Percentiles rank a stretch among this genome's conserved stretches.
phyloP scores from a whole-genome alignment of 1,140 invertebrate genomes.

The Drosophila nigrodunni region DNA sequence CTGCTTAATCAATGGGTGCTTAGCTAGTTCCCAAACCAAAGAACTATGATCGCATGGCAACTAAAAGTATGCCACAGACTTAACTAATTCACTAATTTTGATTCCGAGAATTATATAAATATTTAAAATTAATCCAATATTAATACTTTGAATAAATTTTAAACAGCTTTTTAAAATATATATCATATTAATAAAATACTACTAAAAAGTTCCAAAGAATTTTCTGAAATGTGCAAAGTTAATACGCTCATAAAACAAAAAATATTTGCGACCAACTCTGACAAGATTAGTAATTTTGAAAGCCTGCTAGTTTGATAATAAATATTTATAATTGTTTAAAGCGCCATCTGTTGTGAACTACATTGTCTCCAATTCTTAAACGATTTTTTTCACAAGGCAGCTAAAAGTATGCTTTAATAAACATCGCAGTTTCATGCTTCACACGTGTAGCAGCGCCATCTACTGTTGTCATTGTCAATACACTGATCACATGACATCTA shows the following conservation, averaged over 20 bases:
- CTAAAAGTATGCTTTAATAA: neutral
- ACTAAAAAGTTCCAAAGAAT: no score
- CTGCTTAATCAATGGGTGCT: no score
- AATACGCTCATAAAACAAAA: no score
- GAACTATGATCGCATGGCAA: neutral
- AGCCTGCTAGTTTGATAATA: no score
- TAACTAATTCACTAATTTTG: neutral
- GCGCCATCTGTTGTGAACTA: neutral
- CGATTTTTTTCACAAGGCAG: neutral
- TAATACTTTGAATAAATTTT: no score
- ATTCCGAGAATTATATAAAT: no score
- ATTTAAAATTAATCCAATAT: no score
- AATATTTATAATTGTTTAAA: neutral
- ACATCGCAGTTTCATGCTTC: neutral
- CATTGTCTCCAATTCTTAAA: neutral
- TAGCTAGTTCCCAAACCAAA: neutral
- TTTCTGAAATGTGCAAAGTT: no score
- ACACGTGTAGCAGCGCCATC: constrained; percentile 4
- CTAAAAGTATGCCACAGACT: constrained; percentile 2
- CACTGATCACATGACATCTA: constrained; percentile 11
- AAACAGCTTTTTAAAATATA: no score
- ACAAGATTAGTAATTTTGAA: no score
- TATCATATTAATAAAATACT: no score
- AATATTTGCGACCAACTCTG: no score
- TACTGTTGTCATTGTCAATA: constrained; percentile 10